Conservation (phyloP, 2,888 invertebrate genomes). For the Platerodrilus igneus region DNA sequence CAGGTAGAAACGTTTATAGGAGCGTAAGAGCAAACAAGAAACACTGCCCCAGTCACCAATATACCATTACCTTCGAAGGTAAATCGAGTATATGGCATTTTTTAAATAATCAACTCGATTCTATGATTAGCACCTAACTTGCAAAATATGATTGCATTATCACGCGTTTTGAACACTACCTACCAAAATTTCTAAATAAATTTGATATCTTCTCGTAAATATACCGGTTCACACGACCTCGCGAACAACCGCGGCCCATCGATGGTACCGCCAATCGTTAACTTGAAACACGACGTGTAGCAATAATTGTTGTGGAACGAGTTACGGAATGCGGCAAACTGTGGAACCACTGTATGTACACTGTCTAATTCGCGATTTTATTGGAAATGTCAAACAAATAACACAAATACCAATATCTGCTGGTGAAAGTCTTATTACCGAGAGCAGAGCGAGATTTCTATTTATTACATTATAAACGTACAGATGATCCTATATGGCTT, state of each 20-base stretch:
- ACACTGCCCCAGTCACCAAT: slow-evolving; percentile 16
- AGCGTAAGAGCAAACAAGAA: slow-evolving; percentile 12
- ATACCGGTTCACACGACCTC: slow-evolving; percentile 45
- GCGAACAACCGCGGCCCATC: slow-evolving; percentile 44
- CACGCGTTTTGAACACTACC: slow-evolving; percentile 34
- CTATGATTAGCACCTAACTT: slow-evolving; percentile 36
- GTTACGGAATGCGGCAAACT: slow-evolving; percentile 34
- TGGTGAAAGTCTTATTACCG: slow-evolving; percentile 19
- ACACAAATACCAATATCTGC: too few species aligned
- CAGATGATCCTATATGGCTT: too few species aligned
- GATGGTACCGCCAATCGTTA: slow-evolving; percentile 26
- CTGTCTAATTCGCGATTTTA: slow-evolving; percentile 17
- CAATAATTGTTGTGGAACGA: slow-evolving; percentile 31
- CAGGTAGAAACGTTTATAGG: slow-evolving; percentile 13
- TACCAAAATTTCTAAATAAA: slow-evolving; percentile 44
- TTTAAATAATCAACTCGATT: slow-evolving; percentile 7
- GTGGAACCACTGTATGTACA: slow-evolving; percentile 17
- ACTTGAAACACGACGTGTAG: slow-evolving; percentile 25
- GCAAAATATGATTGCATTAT: slow-evolving; percentile 26
- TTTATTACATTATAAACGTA: too few species aligned
- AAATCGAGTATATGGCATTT: slow-evolving; percentile 3
- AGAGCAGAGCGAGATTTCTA: too few species aligned
- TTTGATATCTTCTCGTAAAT: slow-evolving; percentile 42
- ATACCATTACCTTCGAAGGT: slow-evolving; percentile 11
- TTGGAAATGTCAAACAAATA: slow-evolving; percentile 13